These are phyloP conservation scores for Leuciscus idus DNA, from an alignment of 2,113 vertebrate genomes.

Conservation along the genomic window DNA sequence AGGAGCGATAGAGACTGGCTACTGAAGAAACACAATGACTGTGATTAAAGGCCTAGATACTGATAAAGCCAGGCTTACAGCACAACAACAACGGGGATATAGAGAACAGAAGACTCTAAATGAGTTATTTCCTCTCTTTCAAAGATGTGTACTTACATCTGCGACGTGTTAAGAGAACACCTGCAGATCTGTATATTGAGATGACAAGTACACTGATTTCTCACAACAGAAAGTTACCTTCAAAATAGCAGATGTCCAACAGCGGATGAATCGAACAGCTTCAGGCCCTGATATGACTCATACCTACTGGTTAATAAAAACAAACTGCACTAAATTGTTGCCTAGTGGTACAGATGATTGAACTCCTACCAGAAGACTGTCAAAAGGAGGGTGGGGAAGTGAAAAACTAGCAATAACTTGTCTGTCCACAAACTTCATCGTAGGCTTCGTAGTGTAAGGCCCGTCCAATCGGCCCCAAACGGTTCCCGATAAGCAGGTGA, in stretches of 20 bases:
- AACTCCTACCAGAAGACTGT: not conserved
- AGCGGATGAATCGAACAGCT: not conserved
- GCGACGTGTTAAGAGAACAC: not conserved
- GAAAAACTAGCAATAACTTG: not conserved
- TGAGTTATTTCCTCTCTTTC: not conserved
- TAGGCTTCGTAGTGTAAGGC: not conserved
- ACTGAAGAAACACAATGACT: slow-evolving; percentile 1
- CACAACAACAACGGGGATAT: not conserved
- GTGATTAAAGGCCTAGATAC: slow-evolving; percentile 12
- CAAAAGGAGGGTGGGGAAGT: not conserved
- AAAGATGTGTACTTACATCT: not conserved
- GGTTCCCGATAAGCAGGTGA: too few relatives aligned
- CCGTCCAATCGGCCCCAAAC: too few relatives aligned
- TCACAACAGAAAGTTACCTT: not conserved
- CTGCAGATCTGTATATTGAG: not conserved
- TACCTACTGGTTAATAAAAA: not conserved
- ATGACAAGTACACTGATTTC: not conserved
- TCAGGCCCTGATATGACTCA: not conserved
- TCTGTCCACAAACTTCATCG: not conserved
- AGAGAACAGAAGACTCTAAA: not conserved
- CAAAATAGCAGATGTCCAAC: not conserved
- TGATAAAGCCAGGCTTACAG: not conserved
- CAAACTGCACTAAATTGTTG: not conserved
- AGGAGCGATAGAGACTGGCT: not conserved
- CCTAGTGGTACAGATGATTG: not conserved